Evolutionary conservation across 1,140 invertebrate genomes (phyloP).

Genomic region (Drosophila novamexicana): DNA sequence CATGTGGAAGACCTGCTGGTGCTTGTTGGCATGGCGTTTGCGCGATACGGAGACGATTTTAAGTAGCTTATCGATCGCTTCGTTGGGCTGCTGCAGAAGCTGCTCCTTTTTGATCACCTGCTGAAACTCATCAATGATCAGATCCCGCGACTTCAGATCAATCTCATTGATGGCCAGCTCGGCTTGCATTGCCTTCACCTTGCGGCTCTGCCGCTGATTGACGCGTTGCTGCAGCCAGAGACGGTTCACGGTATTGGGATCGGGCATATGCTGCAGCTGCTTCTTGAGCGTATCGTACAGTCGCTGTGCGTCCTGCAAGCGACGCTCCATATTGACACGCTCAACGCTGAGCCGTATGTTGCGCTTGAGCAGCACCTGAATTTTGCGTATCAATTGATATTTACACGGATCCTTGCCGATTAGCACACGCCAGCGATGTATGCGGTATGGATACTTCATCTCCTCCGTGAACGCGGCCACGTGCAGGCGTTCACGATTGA

Average conservation of each 20-base stretch:
- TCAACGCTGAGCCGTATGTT: conserved; percentile 47
- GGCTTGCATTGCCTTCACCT: conserved; percentile 57
- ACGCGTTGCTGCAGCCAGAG: conserved; percentile 55
- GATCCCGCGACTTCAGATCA: conserved; percentile 60
- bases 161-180: conserved; percentile 73
- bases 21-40: background rate
- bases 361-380: conserved; percentile 87
- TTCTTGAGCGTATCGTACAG: conserved; percentile 42
- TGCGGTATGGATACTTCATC: conserved; percentile 91
- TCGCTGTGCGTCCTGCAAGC: conserved; percentile 14
- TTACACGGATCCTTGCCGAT: conserved; percentile 89
- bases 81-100: background rate
- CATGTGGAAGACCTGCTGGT: background rate
- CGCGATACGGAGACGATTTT: background rate
- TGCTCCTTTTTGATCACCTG: conserved; percentile 22
- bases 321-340: conserved; percentile 22
- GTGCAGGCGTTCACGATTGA: conserved; percentile 89
- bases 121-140: conserved; percentile 60
- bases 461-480: conserved; percentile 90
- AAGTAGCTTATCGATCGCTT: background rate
- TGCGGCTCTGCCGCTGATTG: conserved; percentile 47
- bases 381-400: conserved; percentile 88
- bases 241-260: conserved; percentile 19
- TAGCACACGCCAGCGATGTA: conserved; percentile 91
- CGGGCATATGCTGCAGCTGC: conserved; percentile 22